Evolutionary conservation across 2,888 invertebrate genomes (phyloP), one percentile per base, ranked within the genome.

Genomic region (Morpho helenor): DNA sequence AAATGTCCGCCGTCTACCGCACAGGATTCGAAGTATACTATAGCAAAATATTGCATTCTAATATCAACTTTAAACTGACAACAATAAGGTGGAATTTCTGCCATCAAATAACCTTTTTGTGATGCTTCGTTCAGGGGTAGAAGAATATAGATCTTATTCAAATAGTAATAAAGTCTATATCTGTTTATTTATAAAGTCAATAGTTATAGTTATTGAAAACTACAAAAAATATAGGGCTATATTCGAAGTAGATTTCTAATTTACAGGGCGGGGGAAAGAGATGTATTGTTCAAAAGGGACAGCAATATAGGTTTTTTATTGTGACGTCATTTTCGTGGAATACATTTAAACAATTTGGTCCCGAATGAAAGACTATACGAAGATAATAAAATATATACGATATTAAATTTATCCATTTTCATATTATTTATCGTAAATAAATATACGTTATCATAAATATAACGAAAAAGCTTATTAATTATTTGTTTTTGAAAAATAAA

Each of bases 1-100:
- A 82, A 77, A 85, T 84, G 86, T 83, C 85, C 71, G 80, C 80
- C 78, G 64, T 60, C 67, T 61, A 59, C 58, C 65, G 64, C 66
- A 68, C 69, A 69, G 71, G 67, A 69, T 67, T 66, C 60, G 31
- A 59, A 66, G 60, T 59, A 64, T 66, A 56, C 60, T 59, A 52
- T 51, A 48, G 46, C 2, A 53, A 50, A 7, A n/a, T 43, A 49
- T 23, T 22, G 16, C 45, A 59, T 44, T 8, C 52, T 10, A 66
- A 61, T 59, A 48, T 56, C 16, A 45, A 48, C 59, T 22, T 47
- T 62, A 62, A 16, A 6, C 0, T 8, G 0, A 31, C 6, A 3
- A 23, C 8, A 0, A 57, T 60, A 60, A 54, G 46, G 51, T 55
- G 40, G 2, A 47, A 54, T 51, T 50, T 60, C 9, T 39, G 41